Percentiles rank a stretch among this genome's conserved stretches.
These are phyloP conservation scores for Toxostoma redivivum DNA, from an alignment of 2,113 vertebrate genomes.

Conservation along the genomic window DNA sequence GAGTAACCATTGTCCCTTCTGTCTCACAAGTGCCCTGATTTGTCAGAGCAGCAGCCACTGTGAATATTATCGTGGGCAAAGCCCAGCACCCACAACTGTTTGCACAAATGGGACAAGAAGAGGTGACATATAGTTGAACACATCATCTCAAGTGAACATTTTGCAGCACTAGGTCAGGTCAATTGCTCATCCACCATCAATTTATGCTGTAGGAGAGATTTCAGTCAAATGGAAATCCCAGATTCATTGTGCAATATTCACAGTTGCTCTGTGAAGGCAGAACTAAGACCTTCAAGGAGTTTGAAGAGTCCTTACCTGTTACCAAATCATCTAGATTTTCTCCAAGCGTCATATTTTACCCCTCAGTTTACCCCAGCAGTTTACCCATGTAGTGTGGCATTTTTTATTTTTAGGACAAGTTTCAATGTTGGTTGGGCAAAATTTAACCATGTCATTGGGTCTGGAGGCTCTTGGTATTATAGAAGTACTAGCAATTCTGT, in stretches of 20 bases:
- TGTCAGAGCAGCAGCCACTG: neutral
- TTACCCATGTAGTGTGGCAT: neutral
- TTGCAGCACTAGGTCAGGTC: neutral
- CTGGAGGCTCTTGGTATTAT: neutral
- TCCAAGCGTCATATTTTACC: neutral
- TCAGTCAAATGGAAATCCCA: neutral
- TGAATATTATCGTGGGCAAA: neutral
- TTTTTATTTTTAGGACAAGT: neutral
- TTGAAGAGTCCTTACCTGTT: neutral
- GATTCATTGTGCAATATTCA: neutral
- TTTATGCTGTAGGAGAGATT: neutral
- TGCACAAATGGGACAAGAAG: neutral
- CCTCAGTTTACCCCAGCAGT: neutral
- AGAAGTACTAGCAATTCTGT: neutral
- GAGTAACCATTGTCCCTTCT: neutral
- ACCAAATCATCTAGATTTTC: neutral
- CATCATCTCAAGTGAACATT: neutral
- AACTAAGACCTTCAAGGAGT: neutral
- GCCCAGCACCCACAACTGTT: neutral
- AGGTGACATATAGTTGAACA: neutral
- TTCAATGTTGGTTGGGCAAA: neutral
- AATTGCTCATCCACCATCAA: neutral
- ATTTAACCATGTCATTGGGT: fast-evolving
- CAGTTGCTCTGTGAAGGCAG: neutral
- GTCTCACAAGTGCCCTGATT: neutral